Evolutionary conservation across 2,113 vertebrate genomes (phyloP).

Genomic region (Bombycilla garrulus): DNA sequence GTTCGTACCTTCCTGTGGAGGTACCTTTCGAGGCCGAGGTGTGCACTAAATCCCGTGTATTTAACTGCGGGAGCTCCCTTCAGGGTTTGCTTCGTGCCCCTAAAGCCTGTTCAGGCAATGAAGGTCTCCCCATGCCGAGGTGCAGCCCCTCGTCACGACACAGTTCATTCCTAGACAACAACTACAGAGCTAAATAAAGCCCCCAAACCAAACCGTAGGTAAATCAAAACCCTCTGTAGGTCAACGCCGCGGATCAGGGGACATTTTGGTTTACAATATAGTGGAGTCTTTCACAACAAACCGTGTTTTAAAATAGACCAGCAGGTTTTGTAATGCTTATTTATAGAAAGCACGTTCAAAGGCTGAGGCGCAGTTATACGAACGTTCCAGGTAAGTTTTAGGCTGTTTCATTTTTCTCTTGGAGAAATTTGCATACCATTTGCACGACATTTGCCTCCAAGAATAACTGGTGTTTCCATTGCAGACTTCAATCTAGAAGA

Average conservation of each 20-base stretch:
- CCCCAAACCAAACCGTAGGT: background rate
- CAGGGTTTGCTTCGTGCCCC: background rate
- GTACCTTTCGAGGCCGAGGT: background rate
- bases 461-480: background rate
- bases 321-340: background rate
- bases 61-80: background rate
- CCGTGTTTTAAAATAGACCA: background rate
- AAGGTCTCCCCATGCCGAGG: fast-evolving
- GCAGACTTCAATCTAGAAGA: background rate
- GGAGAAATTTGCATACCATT: background rate
- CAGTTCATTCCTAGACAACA: fast-evolving
- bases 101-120: background rate
- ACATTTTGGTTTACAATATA: background rate
- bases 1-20: no score
- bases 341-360: background rate
- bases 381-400: background rate
- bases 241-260: no score
- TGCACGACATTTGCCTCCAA: background rate
- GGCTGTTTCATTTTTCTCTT: background rate
- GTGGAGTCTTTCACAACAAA: background rate
- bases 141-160: background rate
- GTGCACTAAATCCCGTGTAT: fast-evolving
- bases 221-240: background rate
- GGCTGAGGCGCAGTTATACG: background rate
- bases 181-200: no score